These are phyloP conservation scores for Tursiops truncatus DNA, from an alignment of 2,113 vertebrate genomes.

Conservation along the genomic window DNA sequence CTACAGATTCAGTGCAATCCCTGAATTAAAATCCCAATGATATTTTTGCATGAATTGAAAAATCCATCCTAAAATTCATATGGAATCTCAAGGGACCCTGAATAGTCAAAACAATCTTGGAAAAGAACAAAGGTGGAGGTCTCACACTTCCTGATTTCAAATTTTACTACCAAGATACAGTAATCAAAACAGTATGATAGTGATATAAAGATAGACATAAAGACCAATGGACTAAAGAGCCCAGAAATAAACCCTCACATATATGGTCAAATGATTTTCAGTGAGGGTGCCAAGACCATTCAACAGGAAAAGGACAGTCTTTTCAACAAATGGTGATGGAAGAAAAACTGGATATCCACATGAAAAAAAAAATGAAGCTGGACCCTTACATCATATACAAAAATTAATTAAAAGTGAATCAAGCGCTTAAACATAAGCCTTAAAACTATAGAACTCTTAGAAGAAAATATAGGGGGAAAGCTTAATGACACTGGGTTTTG, in stretches of 20 bases:
- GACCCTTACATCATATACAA: background rate
- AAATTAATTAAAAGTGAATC: background rate
- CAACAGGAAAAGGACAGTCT: background rate
- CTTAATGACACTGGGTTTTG: background rate
- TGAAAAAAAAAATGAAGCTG: background rate
- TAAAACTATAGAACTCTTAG: background rate
- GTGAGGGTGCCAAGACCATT: background rate
- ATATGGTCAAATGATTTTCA: background rate
- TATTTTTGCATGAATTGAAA: slow-evolving; percentile 10
- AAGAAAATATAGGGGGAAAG: background rate
- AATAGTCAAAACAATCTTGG: background rate
- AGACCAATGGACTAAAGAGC: background rate
- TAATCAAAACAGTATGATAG: background rate
- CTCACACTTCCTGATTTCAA: background rate
- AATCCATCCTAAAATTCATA: background rate
- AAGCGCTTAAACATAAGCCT: background rate
- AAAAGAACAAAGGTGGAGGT: background rate
- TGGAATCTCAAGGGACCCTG: background rate
- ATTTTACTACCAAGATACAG: background rate
- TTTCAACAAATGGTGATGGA: background rate
- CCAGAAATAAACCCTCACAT: background rate
- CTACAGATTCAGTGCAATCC: background rate
- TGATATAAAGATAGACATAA: background rate
- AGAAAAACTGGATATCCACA: background rate
- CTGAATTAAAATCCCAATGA: background rate